Conservation (phyloP, 2,888 invertebrate genomes). For the Argyresthia goedartella region DNA sequence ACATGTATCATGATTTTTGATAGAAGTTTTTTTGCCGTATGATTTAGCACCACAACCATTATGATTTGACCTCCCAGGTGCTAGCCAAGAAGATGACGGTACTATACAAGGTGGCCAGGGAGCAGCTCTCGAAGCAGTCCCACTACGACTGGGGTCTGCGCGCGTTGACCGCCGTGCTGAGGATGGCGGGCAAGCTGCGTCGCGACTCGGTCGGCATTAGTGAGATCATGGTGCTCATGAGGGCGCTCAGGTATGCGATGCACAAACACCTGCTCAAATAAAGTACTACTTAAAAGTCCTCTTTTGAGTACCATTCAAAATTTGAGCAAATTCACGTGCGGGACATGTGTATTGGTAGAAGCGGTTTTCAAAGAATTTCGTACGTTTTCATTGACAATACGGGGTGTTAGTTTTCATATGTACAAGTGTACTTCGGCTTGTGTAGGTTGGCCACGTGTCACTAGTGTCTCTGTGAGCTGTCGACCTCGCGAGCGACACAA, state of each 20-base stretch:
- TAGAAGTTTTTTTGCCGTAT: neutral
- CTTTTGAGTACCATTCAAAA: no score
- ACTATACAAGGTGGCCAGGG: conserved; percentile 86
- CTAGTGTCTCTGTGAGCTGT: no score
- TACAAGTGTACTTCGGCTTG: no score
- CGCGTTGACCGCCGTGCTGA: conserved; percentile 90
- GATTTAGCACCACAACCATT: neutral
- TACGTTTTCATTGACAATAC: no score
- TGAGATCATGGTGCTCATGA: conserved; percentile 91
- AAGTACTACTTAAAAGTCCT: neutral
- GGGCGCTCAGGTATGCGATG: conserved; percentile 75
- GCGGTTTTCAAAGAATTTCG: no score
- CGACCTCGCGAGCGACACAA: no score
- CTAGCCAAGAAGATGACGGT: conserved; percentile 96
- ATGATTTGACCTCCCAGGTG: conserved; percentile 37
- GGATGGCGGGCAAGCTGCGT: conserved; percentile 92
- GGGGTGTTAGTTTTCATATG: no score
- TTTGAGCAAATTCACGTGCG: no score
- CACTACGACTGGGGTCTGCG: conserved; percentile 96
- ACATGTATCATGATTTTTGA: no score
- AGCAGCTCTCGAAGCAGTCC: conserved; percentile 91
- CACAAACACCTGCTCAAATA: neutral
- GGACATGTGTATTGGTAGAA: no score
- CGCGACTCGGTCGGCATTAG: conserved; percentile 82
- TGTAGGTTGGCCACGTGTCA: no score